Evolutionary conservation across 2,888 invertebrate species (phyloP), one percentile per base, ranked within the genome.

Genomic region (Zonitis immaculata): DNA sequence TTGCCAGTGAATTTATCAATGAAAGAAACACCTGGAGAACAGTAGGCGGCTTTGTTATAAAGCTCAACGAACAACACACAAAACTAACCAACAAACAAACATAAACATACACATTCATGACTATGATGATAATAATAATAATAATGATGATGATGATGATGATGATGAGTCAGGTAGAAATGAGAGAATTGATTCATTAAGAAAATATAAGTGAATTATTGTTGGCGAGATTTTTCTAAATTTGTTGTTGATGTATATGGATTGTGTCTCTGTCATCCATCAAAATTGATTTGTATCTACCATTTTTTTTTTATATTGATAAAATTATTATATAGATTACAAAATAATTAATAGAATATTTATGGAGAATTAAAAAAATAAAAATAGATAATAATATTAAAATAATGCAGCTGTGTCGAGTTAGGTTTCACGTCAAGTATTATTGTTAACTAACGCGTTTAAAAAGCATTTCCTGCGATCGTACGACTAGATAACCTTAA

Each of bases 361-460:
- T 18, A 9, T 16, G 18, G 25, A 52, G 20, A 52, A 52, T 52
- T 55, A 47, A 47, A 54, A 51, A n/a, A n/a, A n/a, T n/a, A n/a
- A n/a, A n/a, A n/a, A n/a, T n/a, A n/a, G n/a, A n/a, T n/a, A n/a
- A n/a, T n/a, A n/a, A n/a, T n/a, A n/a, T n/a, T n/a, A n/a, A n/a
- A n/a, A n/a, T 48, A 49, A 56, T 50, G 52, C 56, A 56, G 56
- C 56, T 56, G 56, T 47, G 52, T 25, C 47, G 49, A 49, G 52
- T 52, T 50, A 52, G 52, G 56, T 65, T 65, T 63, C 62, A 65
- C 65, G 62, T 65, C 62, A 63, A 61, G 60, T 62, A 58, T 63
- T 60, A 63, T 55, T 61, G 64, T 64, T 32, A 61, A 62, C 61
- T 61, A 65, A 50, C 47, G 52, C 58, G 56, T 61, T 61, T 64